Conservation (phyloP, 2,888 invertebrate species). For the Eupithecia vulgata region DNA sequence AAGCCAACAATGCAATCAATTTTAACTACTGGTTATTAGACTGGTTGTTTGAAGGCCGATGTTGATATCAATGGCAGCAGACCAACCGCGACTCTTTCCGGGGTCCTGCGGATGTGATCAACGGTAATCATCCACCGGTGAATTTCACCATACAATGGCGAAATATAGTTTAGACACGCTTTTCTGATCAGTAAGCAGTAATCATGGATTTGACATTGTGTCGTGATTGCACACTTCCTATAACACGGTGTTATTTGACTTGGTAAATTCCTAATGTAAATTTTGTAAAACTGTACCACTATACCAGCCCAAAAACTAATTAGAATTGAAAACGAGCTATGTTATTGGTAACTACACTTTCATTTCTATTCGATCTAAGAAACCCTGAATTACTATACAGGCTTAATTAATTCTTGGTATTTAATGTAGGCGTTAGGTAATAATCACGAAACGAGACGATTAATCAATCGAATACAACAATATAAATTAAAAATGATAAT, state of each 20-base stretch:
- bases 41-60: conserved; percentile 53
- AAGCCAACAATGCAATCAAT: conserved; percentile 14
- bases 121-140: conserved; percentile 79
- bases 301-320: neutral
- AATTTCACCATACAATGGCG: conserved; percentile 78
- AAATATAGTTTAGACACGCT: conserved; percentile 71
- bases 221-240: conserved; percentile 69
- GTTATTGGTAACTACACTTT: too few relatives aligned
- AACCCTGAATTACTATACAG: too few relatives aligned
- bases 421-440: neutral
- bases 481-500: too few relatives aligned
- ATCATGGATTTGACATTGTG: conserved; percentile 68
- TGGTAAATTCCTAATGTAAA: conserved; percentile 7
- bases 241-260: conserved; percentile 54
- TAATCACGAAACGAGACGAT: too few relatives aligned
- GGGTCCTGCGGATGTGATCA: conserved; percentile 76
- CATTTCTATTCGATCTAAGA: too few relatives aligned
- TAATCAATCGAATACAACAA: neutral
- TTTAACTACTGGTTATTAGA: conserved; percentile 28
- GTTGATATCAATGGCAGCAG: conserved; percentile 63
- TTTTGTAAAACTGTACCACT: neutral
- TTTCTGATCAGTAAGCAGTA: conserved; percentile 69
- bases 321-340: neutral
- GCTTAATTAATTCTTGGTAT: too few relatives aligned
- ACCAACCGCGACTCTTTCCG: conserved; percentile 79